phyloP scores from a whole-genome alignment of 1,140 invertebrate species.

The Lethocerus indicus region DNA sequence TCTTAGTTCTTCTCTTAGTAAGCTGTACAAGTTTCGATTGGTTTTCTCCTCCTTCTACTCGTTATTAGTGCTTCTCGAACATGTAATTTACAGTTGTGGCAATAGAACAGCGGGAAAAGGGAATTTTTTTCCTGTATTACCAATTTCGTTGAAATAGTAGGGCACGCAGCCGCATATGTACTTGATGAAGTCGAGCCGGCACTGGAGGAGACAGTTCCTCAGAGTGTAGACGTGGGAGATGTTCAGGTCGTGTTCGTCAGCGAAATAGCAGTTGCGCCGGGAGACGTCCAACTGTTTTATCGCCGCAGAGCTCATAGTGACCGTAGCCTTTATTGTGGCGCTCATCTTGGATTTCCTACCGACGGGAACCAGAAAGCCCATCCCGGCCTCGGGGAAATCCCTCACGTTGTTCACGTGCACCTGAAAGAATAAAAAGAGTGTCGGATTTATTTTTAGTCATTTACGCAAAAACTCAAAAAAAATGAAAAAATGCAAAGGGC shows the following conservation, averaged over 20 bases:
- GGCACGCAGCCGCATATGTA: conserved; percentile 20
- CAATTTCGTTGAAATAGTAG: no score
- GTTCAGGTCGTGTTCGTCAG: conserved; percentile 15
- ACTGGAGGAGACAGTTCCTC: conserved; percentile 20
- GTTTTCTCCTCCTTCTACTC: no score
- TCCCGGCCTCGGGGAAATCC: conserved; percentile 20
- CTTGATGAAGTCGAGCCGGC: conserved; percentile 18
- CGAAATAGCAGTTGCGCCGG: conserved; percentile 19
- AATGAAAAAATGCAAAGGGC: no score
- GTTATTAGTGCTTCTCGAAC: no score
- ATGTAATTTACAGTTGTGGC: no score
- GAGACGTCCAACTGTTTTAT: conserved; percentile 15
- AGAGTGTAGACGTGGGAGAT: conserved; percentile 18
- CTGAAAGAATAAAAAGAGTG: conserved; percentile 10
- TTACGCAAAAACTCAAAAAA: no score
- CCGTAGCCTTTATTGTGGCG: conserved; percentile 16
- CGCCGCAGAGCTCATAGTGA: conserved; percentile 18
- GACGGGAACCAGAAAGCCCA: conserved; percentile 16
- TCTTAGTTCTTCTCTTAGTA: no score
- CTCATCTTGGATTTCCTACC: conserved; percentile 15
- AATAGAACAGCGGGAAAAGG: no score
- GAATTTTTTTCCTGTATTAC: no score
- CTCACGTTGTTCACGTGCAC: conserved; percentile 18
- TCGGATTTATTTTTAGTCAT: conserved; percentile 13
- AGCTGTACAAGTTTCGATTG: no score